Percentiles rank a stretch among this genome's conserved stretches.
Evolutionary conservation across 2,888 invertebrate species (phyloP).

Genomic region (Cantharis lateralis): DNA sequence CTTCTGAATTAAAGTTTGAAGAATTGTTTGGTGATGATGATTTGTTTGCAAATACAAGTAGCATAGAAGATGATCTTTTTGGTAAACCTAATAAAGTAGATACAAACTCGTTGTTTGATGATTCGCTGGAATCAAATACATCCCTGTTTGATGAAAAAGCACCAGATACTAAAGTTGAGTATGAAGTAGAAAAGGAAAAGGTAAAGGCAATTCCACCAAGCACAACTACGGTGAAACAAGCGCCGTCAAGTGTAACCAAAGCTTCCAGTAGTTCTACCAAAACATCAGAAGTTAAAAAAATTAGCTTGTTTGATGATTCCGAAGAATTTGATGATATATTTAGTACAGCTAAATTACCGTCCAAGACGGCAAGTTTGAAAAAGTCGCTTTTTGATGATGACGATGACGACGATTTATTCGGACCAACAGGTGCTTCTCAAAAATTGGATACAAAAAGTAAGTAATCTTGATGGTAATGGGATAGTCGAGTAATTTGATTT

Average conservation of each 20-base stretch:
- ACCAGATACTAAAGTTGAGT: neutral
- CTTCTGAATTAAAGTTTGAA: neutral
- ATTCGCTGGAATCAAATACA: neutral
- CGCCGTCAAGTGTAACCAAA: neutral
- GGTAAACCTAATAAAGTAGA: neutral
- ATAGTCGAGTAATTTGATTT: neutral
- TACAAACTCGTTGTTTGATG: neutral
- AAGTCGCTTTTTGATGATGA: conserved; percentile 44
- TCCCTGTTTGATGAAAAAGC: neutral
- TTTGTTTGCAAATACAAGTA: neutral
- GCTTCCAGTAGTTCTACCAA: neutral
- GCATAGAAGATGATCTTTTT: neutral
- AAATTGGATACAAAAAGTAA: neutral
- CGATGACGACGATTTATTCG: conserved; percentile 46
- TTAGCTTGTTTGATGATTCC: conserved; percentile 28
- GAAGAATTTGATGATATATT: conserved; percentile 42
- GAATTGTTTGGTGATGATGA: neutral
- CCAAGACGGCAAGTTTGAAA: conserved; percentile 31
- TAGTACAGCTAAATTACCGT: conserved; percentile 33
- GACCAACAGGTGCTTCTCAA: conserved; percentile 17
- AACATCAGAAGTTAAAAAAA: conserved; percentile 1
- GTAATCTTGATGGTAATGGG: neutral
- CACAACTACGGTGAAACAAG: neutral
- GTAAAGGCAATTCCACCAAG: neutral
- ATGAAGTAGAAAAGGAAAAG: neutral